These are phyloP conservation scores for Leptopilina myrica DNA, from an alignment of 2,888 invertebrate species.

Conservation along the genomic window DNA sequence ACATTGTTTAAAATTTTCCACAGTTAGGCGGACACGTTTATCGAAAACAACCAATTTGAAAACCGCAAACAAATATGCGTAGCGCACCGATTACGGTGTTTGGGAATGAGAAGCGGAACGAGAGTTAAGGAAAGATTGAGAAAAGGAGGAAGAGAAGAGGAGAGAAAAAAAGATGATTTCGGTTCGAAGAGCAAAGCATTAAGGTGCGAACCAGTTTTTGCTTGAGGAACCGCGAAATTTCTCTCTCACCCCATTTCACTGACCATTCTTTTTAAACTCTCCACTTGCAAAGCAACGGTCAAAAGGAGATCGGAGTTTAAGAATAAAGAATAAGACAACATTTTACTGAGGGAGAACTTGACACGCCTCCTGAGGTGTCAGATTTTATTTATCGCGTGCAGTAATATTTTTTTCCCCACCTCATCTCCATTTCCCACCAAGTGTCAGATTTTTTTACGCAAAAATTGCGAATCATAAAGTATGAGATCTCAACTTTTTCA, in stretches of 20 bases:
- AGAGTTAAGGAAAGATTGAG: conserved; percentile 28
- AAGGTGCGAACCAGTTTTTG: conserved; percentile 70
- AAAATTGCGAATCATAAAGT: conserved; percentile 67
- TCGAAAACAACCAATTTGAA: no score
- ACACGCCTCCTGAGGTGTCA: conserved; percentile 59
- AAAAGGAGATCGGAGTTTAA: conserved; percentile 3
- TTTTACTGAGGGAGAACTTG: conserved; percentile 11
- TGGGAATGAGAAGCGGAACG: background rate
- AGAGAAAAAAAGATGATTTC: conserved; percentile 53
- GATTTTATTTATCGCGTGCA: conserved; percentile 67
- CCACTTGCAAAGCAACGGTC: background rate
- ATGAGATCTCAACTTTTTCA: conserved; percentile 19
- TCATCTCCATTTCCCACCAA: conserved; percentile 60
- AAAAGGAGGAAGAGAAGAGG: conserved; percentile 16
- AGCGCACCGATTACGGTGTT: background rate
- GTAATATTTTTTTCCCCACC: conserved; percentile 54
- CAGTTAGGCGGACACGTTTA: no score
- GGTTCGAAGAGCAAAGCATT: conserved; percentile 48
- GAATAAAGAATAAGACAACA: conserved; percentile 17
- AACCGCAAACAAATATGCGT: no score
- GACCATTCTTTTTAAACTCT: conserved; percentile 8
- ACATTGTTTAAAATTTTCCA: no score
- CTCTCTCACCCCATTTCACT: conserved; percentile 43
- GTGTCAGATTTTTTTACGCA: conserved; percentile 63
- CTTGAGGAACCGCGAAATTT: conserved; percentile 35